phyloP scores from a whole-genome alignment of 2,113 vertebrate genomes.

The Cyanoderma ruficeps region DNA sequence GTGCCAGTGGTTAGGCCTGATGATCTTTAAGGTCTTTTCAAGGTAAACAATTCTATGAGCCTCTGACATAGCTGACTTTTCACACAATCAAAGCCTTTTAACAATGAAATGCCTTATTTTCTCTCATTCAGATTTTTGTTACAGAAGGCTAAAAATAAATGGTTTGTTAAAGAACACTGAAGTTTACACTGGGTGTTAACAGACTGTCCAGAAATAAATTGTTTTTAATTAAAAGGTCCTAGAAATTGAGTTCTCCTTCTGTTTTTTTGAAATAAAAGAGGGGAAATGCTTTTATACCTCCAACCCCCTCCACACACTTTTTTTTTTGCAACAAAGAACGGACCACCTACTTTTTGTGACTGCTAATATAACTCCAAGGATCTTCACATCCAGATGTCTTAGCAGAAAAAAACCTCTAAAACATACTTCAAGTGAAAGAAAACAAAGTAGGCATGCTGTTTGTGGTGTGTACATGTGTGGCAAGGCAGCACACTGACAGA shows the following conservation, averaged over 20 bases:
- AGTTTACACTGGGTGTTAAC: background rate
- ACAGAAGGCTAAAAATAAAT: background rate
- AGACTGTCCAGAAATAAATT: background rate
- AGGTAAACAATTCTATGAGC: background rate
- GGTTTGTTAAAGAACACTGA: background rate
- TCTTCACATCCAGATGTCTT: background rate
- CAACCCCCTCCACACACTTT: background rate
- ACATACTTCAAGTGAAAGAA: background rate
- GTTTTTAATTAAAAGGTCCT: background rate
- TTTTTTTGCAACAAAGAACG: background rate
- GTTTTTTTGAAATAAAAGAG: background rate
- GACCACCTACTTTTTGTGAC: background rate
- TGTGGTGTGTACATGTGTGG: background rate
- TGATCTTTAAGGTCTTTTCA: background rate
- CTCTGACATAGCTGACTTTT: background rate
- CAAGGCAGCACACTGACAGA: background rate
- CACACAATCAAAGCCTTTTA: background rate
- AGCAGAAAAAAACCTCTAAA: background rate
- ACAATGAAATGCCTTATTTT: background rate
- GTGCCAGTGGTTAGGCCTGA: rapidly evolving
- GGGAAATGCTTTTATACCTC: background rate
- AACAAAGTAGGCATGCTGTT: background rate
- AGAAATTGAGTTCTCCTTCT: background rate
- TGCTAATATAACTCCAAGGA: background rate
- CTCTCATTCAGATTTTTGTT: background rate